Base-by-base conservation (phyloP, 1,140 invertebrate genomes). In the Aphelenchoides avenae region DNA sequence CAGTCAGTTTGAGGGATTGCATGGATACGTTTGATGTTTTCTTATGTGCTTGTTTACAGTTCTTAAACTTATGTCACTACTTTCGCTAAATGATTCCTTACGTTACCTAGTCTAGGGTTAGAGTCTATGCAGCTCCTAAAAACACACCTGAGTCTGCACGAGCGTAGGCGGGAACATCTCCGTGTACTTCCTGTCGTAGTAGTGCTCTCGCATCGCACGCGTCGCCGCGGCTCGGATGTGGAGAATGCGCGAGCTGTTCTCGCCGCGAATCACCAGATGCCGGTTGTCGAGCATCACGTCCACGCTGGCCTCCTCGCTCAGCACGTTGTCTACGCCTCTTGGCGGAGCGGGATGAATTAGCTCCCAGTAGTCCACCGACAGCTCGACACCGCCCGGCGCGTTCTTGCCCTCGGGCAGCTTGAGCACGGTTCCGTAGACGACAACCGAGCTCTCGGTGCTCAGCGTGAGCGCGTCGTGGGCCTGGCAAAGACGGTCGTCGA, bases 201-300 rank as follows among this genome's bases (percentile, higher is more conserved):
- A 98, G 80, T 98, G 93, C 30, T 89, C 87, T 52, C 94, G 84
- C 79, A 99, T 95, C 11, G 89, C 88, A 75, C 92, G 85, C 60
- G 87, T 86, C 0, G 94, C 83, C 2, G 88, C 82, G 0, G 90
- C 91, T 46, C 93, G 84, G 81, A 95, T 87, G 42, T 87, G 86
- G 11, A 97, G 78, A 34, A 97, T 86, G 77, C 87, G 87, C 1
- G 91, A 89, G 22, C 90, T 84, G 73, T 95, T 98, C 84, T 99
- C 94, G 33, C 94, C 94, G 50, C 95, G 85, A 66, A 99, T 89
- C 87, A 97, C 91, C 71, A 99, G 92, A 78, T 99, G 95, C 52
- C 95, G 84, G 80, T 99, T 94, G 76, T 99, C 94, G 5, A 98
- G 80, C 77, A 94, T 91, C 1, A 97, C 90, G 81, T 98, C 95